Evolutionary conservation across 2,797 vertebrate genomes (phyloP), one percentile per base, ranked within the genome.

Genomic region (Catamblyrhynchus diadema): DNA sequence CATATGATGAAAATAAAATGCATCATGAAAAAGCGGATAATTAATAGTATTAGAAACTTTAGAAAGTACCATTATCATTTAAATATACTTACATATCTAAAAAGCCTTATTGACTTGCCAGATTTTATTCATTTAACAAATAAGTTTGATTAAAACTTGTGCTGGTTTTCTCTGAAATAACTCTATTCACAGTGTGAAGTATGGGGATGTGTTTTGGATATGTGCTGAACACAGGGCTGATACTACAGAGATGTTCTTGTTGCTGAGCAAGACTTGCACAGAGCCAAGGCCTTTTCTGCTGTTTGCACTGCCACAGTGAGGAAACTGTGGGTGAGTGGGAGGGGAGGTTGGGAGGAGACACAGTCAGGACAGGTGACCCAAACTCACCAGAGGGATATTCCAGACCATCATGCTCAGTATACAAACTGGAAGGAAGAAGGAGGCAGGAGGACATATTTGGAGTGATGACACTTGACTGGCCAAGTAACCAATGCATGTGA

Each of bases 221-320:
- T 59, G 50, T 51, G 30, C 4, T 65, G 28, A 27, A 18, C 30
- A 64, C 21, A 39, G 14, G 25, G n/a, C 10, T 70, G 50, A 14
- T 39, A 39, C 51, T 2, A 20, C 1, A 33, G 50, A 33, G 14
- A 32, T 39, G 30, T 14, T 60, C 50, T 39, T 4, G 4, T 20
- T 62, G 6, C 23, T 44, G 14, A 57, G 20, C n/a, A 62, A 14
- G 6, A 7, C 2, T 53, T 32, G 0, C 18, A 45, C 30, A 35
- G 14, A 56, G 14, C 14, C 57, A 77, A 19, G 24, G 1, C 2
- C 10, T 27, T 65, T 51, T 1, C 13, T 51, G 14, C 21, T 17
- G 39, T 45, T 13, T 0, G 0, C 25, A 1, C 8, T 61, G 22
- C 22, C 32, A 14, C 0, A 0, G 5, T 18, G 33, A 44, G 20